These are phyloP conservation scores for Aphelenchoides besseyi DNA, from an alignment of 1,140 invertebrate genomes.

Conservation along the genomic window DNA sequence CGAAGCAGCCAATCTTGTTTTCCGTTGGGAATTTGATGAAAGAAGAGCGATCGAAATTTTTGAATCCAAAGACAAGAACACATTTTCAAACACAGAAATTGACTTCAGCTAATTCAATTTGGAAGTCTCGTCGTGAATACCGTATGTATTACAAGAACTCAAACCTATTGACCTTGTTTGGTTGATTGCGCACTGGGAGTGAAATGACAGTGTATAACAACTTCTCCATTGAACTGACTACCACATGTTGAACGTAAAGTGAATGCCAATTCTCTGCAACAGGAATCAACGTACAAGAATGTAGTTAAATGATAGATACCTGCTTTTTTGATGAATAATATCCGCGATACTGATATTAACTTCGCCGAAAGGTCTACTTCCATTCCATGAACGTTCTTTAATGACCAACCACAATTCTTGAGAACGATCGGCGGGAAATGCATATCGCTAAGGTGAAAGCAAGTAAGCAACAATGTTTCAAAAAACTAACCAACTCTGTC, in stretches of 20 bases:
- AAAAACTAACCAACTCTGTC: conserved; percentile 33
- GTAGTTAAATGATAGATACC: conserved; percentile 17
- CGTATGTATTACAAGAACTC: too few relatives aligned
- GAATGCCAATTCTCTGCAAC: conserved; percentile 32
- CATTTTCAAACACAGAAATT: too few relatives aligned
- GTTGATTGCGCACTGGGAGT: too few relatives aligned
- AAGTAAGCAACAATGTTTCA: conserved; percentile 6
- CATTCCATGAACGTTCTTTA: conserved; percentile 39
- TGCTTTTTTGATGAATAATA: conserved; percentile 30
- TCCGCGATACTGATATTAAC: conserved; percentile 42
- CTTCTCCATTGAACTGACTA: conserved; percentile 18
- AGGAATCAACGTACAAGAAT: not conserved
- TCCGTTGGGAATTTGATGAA: not conserved
- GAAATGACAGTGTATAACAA: conserved; percentile 23
- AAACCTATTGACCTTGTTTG: too few relatives aligned
- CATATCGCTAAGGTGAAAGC: conserved; percentile 31
- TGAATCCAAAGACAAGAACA: too few relatives aligned
- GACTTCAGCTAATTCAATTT: too few relatives aligned
- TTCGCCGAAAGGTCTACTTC: conserved; percentile 35
- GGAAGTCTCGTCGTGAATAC: too few relatives aligned
- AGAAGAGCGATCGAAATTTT: too few relatives aligned
- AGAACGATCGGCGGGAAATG: conserved; percentile 43
- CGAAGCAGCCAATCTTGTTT: not conserved
- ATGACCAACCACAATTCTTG: conserved; percentile 48
- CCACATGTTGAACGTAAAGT: not conserved